These are phyloP conservation scores for Isichthys henryi DNA, from an alignment of 2,113 vertebrate genomes.

Conservation along the genomic window DNA sequence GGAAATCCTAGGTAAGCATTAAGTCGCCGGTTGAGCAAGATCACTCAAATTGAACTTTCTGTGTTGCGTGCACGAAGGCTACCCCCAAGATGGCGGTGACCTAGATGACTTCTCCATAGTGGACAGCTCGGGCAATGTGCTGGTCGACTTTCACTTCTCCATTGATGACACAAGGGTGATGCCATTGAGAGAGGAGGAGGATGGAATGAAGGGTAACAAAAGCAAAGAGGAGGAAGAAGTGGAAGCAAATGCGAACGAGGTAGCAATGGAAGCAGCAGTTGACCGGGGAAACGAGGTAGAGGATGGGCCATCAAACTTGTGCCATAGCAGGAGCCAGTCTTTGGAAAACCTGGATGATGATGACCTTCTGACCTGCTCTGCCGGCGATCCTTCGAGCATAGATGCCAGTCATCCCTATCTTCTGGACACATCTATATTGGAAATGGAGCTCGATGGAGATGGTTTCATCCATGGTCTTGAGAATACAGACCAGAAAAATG, in stretches of 20 bases:
- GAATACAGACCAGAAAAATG: slow-evolving; percentile 46
- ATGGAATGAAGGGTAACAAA: slow-evolving; percentile 42
- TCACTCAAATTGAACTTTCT: background rate
- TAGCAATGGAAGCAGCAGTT: slow-evolving; percentile 47
- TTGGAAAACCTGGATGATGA: slow-evolving; percentile 79
- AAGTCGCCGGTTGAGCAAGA: background rate
- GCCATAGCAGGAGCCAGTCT: slow-evolving; percentile 81
- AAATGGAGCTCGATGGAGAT: slow-evolving; percentile 23
- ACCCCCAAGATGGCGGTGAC: slow-evolving; percentile 82
- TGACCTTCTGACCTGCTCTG: slow-evolving; percentile 39
- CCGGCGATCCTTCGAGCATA: slow-evolving; percentile 51
- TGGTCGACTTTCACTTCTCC: slow-evolving; percentile 36
- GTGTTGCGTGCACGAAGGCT: slow-evolving; percentile 61
- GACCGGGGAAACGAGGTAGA: slow-evolving; percentile 44
- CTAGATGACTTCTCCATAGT: slow-evolving; percentile 80
- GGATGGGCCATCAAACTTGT: slow-evolving; percentile 64
- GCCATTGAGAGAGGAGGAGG: slow-evolving; percentile 44
- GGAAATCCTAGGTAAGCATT: background rate
- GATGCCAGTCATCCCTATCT: slow-evolving; percentile 61
- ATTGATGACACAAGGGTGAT: slow-evolving; percentile 40
- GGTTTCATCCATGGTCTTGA: slow-evolving; percentile 33
- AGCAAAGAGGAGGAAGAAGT: slow-evolving; percentile 47
- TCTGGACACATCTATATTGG: slow-evolving; percentile 36
- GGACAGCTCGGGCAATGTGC: slow-evolving; percentile 65
- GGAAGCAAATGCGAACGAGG: slow-evolving; percentile 50